These are phyloP conservation scores for Odontomachus brunneus DNA, from an alignment of 1,140 invertebrate species.

Conservation along the genomic window DNA sequence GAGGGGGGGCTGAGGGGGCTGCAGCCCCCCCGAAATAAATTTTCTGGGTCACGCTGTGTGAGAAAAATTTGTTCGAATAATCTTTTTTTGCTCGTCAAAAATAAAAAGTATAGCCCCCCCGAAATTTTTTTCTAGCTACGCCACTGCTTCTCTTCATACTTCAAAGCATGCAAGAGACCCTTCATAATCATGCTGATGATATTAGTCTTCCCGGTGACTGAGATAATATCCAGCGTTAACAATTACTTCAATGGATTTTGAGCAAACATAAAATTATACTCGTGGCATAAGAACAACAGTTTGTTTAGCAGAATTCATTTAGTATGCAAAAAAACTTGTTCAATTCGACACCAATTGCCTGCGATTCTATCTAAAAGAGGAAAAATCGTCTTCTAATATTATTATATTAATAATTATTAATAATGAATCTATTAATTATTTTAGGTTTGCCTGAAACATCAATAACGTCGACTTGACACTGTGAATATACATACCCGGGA, in stretches of 20 bases:
- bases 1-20: no score
- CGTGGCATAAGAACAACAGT: constrained; percentile 26
- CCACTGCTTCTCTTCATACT: no score
- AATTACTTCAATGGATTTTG: constrained; percentile 90
- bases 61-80: no score
- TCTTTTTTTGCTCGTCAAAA: no score
- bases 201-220: constrained; percentile 85
- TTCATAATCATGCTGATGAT: constrained; percentile 84
- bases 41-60: no score
- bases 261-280: constrained; percentile 81
- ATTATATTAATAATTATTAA: neutral
- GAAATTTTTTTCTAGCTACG: no score
- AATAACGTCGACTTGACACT: constrained; percentile 94
- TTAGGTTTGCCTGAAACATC: constrained; percentile 93
- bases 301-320: constrained; percentile 80
- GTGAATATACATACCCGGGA: constrained; percentile 90
- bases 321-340: no score
- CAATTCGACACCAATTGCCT: no score
- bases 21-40: no score
- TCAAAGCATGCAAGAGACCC: constrained; percentile 86
- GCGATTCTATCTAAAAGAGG: no score
- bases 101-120: no score
- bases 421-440: neutral
- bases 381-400: neutral
- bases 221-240: constrained; percentile 87